Conservation (phyloP, 2,113 vertebrate genomes). For the Gasterosteus nipponicus region DNA sequence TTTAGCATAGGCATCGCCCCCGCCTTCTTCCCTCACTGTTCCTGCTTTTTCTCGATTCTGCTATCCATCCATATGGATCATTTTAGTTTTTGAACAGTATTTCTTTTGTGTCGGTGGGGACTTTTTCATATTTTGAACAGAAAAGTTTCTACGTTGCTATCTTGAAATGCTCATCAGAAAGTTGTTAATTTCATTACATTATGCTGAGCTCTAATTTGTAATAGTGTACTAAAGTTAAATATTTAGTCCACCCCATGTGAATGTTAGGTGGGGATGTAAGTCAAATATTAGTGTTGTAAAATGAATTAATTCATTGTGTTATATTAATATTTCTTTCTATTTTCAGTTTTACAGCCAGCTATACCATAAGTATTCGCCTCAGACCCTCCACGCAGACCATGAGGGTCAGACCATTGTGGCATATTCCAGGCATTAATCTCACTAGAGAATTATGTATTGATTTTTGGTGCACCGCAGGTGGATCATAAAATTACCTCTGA, state of each 20-base stretch:
- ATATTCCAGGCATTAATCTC: conserved; percentile 63
- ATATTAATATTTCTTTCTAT: neutral
- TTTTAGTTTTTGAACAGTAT: too few relatives aligned
- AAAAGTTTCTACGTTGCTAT: too few relatives aligned
- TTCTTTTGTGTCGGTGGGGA: too few relatives aligned
- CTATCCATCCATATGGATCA: too few relatives aligned
- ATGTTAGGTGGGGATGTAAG: neutral
- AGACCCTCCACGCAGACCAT: conserved; percentile 18
- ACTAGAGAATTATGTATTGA: conserved; percentile 74
- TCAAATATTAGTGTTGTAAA: neutral
- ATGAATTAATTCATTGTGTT: neutral
- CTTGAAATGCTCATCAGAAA: too few relatives aligned
- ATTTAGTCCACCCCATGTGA: neutral
- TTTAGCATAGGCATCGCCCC: too few relatives aligned
- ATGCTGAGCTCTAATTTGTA: neutral
- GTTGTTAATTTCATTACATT: neutral
- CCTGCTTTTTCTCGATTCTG: too few relatives aligned
- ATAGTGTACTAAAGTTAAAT: neutral
- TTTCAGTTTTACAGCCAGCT: neutral
- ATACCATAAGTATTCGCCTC: conserved; percentile 45
- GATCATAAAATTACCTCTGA: conserved; percentile 49
- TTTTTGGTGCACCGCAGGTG: conserved; percentile 46
- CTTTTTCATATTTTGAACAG: too few relatives aligned
- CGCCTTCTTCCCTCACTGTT: too few relatives aligned
- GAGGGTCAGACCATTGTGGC: conserved; percentile 18